Evolutionary conservation across 2,888 invertebrate genomes (phyloP).

Genomic region (Gandaritis pyraliata): DNA sequence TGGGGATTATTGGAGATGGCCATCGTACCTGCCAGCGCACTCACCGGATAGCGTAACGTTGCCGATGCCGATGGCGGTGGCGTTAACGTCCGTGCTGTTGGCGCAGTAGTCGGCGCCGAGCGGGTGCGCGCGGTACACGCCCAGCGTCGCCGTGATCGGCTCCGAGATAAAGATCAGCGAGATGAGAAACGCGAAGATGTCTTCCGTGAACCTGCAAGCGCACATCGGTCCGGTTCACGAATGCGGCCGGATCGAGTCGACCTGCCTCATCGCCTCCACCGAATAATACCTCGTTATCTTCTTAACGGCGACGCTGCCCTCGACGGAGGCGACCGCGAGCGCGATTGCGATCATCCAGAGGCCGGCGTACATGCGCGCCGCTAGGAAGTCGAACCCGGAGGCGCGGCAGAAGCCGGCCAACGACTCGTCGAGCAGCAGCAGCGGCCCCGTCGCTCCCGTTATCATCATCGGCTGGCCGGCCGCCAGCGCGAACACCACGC

Average conservation of each 20-base stretch:
- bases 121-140: conserved; percentile 91
- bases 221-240: not conserved
- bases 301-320: conserved; percentile 96
- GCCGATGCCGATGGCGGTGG: conserved; percentile 7
- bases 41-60: conserved; percentile 3
- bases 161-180: conserved; percentile 98
- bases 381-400: conserved; percentile 92
- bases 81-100: not conserved
- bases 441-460: conserved; percentile 97
- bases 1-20: no score
- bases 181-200: conserved; percentile 98
- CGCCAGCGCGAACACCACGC: conserved; percentile 93
- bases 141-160: conserved; percentile 92
- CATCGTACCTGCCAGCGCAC: no score
- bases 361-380: conserved; percentile 96
- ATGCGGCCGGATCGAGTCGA: not conserved
- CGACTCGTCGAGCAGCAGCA: conserved; percentile 97
- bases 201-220: conserved; percentile 93
- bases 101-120: conserved; percentile 87
- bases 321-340: conserved; percentile 92
- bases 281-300: conserved; percentile 90
- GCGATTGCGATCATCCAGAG: conserved; percentile 96
- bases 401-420: conserved; percentile 93
- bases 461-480: conserved; percentile 98
- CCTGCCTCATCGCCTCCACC: no score